phyloP scores from a whole-genome alignment of 2,113 vertebrate genomes.

The Ia io region DNA sequence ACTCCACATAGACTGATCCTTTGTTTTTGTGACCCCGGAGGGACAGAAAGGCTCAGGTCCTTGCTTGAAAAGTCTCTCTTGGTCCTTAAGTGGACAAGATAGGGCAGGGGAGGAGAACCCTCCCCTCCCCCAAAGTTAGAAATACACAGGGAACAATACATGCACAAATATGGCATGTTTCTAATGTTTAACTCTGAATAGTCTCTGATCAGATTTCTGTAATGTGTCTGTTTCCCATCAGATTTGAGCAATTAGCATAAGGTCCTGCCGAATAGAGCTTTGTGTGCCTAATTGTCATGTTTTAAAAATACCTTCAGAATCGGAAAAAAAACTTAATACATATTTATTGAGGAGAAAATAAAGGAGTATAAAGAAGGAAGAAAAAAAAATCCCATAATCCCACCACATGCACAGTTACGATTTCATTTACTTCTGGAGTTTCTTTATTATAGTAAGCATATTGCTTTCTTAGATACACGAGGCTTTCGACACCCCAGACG shows the following conservation, averaged over 20 bases:
- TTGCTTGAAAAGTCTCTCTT: not conserved
- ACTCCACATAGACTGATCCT: not conserved
- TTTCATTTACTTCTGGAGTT: not conserved
- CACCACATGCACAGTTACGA: not conserved
- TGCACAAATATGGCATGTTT: not conserved
- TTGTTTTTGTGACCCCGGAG: not conserved
- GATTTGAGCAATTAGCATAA: not conserved
- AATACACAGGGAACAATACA: not conserved
- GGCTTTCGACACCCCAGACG: not conserved
- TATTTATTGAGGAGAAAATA: not conserved
- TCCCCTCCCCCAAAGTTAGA: not conserved
- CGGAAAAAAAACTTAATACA: not conserved
- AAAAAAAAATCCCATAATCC: not conserved
- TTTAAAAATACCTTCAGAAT: conserved; percentile 28
- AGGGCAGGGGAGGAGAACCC: not conserved
- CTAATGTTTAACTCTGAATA: not conserved
- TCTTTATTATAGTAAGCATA: not conserved
- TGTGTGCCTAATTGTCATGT: not conserved
- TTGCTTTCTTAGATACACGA: not conserved
- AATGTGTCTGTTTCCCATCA: not conserved
- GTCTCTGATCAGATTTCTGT: not conserved
- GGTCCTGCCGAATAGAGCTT: not conserved
- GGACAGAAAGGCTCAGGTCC: not conserved
- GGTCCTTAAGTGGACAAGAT: not conserved
- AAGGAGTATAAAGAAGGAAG: not conserved